Evolutionary conservation across 2,888 invertebrate genomes (phyloP).

Genomic region (Cheilosia variabilis): DNA sequence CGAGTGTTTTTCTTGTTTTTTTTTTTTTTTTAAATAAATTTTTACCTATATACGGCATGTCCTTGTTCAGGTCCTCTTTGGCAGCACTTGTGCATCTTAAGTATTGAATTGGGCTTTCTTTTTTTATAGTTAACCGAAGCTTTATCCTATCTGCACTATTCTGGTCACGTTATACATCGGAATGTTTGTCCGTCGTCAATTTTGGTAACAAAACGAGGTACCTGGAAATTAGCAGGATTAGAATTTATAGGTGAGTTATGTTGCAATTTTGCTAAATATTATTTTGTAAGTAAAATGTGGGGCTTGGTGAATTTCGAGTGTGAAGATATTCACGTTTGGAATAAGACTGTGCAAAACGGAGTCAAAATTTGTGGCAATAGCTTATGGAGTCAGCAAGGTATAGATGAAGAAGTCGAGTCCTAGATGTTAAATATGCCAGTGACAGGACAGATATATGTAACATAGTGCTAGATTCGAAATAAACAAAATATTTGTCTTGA

Average conservation of each 20-base stretch:
- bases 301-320: neutral
- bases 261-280: neutral
- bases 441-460: too few species aligned
- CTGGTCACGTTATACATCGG: constrained; percentile 93
- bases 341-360: too few species aligned
- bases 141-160: constrained; percentile 95
- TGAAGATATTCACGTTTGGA: neutral
- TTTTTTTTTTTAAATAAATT: neutral
- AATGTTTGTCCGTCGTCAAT: constrained; percentile 97
- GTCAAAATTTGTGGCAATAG: too few species aligned
- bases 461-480: too few species aligned
- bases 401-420: too few species aligned
- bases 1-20: constrained; percentile 21
- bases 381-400: too few species aligned
- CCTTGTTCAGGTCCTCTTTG: neutral
- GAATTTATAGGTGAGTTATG: constrained; percentile 91
- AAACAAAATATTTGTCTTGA: too few species aligned
- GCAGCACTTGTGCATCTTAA: constrained; percentile 11
- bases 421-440: too few species aligned
- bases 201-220: constrained; percentile 95
- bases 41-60: neutral
- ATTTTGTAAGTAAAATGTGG: neutral
- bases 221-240: constrained; percentile 98
- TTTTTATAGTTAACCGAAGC: constrained; percentile 95
- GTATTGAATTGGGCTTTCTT: constrained; percentile 11